These are phyloP conservation scores for Camelus dromedarius DNA, from an alignment of 2,113 vertebrate species.

Conservation along the genomic window DNA sequence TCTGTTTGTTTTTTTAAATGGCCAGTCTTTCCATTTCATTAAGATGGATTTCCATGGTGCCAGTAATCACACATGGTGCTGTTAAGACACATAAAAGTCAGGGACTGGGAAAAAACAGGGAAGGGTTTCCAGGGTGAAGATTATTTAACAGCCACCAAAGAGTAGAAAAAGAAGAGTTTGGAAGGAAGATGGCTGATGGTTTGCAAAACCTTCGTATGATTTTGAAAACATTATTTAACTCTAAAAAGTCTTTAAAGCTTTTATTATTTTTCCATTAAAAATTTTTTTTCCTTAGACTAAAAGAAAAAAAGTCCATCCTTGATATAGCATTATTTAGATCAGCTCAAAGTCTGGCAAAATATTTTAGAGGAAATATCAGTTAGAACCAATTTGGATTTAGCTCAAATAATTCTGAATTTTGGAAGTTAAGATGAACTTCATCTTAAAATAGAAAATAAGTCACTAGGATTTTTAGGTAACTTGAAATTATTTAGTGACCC, in stretches of 20 bases:
- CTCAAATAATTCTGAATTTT: conserved; percentile 34
- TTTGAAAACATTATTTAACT: conserved; percentile 64
- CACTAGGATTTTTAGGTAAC: conserved; percentile 6
- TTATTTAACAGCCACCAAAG: conserved; percentile 1
- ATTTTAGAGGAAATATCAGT: conserved; percentile 24
- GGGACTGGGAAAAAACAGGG: background rate
- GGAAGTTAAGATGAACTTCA: conserved; percentile 28
- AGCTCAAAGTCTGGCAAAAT: conserved; percentile 47
- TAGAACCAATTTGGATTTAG: conserved; percentile 30
- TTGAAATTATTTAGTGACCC: conserved; percentile 41
- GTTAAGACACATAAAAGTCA: background rate
- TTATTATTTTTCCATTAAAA: background rate
- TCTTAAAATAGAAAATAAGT: conserved; percentile 58
- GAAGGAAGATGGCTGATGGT: background rate
- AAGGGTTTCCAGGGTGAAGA: conserved; percentile 30
- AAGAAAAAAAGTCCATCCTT: background rate
- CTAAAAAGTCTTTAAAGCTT: conserved; percentile 3
- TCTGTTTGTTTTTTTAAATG: conserved; percentile 46
- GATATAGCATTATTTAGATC: conserved; percentile 30
- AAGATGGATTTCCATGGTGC: conserved; percentile 48
- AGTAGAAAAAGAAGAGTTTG: background rate
- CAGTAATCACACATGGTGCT: background rate
- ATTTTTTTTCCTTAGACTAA: background rate
- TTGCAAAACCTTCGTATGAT: background rate
- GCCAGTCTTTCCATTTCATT: conserved; percentile 57